These are phyloP conservation scores for Patella pellucida DNA, from an alignment of 2,888 invertebrate genomes.

Conservation along the genomic window DNA sequence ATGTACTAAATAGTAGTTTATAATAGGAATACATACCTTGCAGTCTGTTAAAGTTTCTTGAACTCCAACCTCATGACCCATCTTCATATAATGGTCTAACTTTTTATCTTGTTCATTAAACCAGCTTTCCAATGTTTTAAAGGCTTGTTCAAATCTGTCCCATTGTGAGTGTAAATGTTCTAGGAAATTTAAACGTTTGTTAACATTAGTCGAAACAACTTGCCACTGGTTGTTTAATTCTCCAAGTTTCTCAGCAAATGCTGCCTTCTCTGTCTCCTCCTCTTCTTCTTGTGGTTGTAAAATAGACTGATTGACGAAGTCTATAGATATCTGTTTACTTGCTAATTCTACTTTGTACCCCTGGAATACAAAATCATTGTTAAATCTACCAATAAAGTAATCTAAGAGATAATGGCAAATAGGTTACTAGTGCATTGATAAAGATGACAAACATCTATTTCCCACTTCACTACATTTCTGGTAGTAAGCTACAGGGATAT, in stretches of 20 bases:
- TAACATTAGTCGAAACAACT: slow-evolving; percentile 49
- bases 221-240: slow-evolving; percentile 62
- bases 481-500: too few relatives aligned
- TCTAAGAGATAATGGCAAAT: too few relatives aligned
- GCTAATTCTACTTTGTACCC: slow-evolving; percentile 65
- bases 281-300: slow-evolving; percentile 47
- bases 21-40: slow-evolving; percentile 47
- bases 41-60: slow-evolving; percentile 64
- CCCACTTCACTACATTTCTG: too few relatives aligned
- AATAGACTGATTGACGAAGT: slow-evolving; percentile 67
- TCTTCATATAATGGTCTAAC: slow-evolving; percentile 54
- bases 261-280: slow-evolving; percentile 55
- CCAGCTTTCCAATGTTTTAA: slow-evolving; percentile 56
- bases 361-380: slow-evolving; percentile 36
- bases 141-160: slow-evolving; percentile 63
- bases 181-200: slow-evolving; percentile 51
- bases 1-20: neutral
- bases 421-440: too few relatives aligned
- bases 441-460: too few relatives aligned
- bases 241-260: slow-evolving; percentile 64
- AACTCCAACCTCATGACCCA: slow-evolving; percentile 64
- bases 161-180: slow-evolving; percentile 55
- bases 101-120: slow-evolving; percentile 62
- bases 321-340: slow-evolving; percentile 65
- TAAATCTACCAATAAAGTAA: too few relatives aligned